Evolutionary conservation across 2,888 invertebrate genomes (phyloP).

Genomic region (Eumerus sabulonum): DNA sequence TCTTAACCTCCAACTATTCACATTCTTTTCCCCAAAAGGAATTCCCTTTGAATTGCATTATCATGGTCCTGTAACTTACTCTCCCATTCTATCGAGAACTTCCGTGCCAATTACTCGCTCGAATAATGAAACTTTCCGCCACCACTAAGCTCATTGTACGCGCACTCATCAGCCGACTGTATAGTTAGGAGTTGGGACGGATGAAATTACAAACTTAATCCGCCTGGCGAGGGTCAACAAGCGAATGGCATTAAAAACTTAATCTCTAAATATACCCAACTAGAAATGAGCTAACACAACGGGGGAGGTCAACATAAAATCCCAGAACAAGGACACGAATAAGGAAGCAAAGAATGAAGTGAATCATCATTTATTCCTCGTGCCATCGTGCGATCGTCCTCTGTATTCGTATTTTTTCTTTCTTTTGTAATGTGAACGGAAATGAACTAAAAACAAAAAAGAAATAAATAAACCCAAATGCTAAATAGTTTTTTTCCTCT

Average conservation of each 20-base stretch:
- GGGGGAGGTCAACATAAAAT: too few species aligned
- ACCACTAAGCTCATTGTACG: too few species aligned
- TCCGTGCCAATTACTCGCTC: too few species aligned
- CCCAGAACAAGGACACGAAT: not conserved
- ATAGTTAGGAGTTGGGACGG: not conserved
- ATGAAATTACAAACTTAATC: conserved; percentile 41
- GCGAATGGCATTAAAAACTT: conserved; percentile 27
- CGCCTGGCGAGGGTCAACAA: conserved; percentile 12
- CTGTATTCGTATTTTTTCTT: conserved; percentile 10
- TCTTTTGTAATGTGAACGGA: too few species aligned
- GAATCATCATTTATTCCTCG: conserved; percentile 53
- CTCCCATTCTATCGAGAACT: too few species aligned
- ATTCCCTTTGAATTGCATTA: too few species aligned
- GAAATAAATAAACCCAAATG: conserved; percentile 29
- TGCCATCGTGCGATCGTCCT: not conserved
- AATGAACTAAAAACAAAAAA: not conserved
- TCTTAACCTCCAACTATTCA: too few species aligned
- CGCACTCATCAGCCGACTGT: too few species aligned
- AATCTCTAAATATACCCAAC: conserved; percentile 12
- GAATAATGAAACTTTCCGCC: too few species aligned
- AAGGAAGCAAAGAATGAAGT: not conserved
- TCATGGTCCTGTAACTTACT: too few species aligned
- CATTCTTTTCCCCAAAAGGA: too few species aligned
- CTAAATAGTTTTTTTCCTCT: conserved; percentile 39
- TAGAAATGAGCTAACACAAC: not conserved